Evolutionary conservation across 2,113 vertebrate species (phyloP), one percentile per base, ranked within the genome.

Genomic region (Nymphicus hollandicus): DNA sequence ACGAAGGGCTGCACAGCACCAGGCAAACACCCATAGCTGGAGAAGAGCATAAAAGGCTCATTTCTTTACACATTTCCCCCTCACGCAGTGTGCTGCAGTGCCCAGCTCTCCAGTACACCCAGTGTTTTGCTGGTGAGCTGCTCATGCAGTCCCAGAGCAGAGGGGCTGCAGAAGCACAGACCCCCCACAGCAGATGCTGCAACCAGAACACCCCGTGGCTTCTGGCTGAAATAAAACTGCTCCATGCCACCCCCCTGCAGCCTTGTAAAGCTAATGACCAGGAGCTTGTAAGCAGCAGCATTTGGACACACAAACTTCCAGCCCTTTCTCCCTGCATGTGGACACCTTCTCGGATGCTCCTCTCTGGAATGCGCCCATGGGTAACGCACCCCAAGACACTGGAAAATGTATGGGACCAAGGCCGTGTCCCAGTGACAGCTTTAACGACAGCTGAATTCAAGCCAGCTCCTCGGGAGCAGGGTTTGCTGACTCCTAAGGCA

Each of bases 381-480:
- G 8, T 13, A 61, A 61, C 0, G 1, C 79, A 61, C 14, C 35
- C 63, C 12, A 7, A 63, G 86, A n/a, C 0, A 0, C 1, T 2
- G 29, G 11, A 87, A 28, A 53, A 20, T 0, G 14, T 4, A 0
- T 1, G 3, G 28, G 44, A 74, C 22, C 25, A 9, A 5, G 25
- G 15, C 25, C 52, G 12, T 6, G 3, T 56, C 89, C 18, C 77
- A 24, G 0, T 0, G 1, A 39, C 20, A 46, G 53, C 58, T 90
- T 81, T 70, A 95, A 83, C 0, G 1, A 43, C 50, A 47, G 55
- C 78, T 78, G 65, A 74, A 27, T 9, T 20, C 61, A 46, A 46
- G 61, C 33, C 81, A 87, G 55, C 69, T 25, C 52, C 79, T 24
- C 0, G 1, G 14, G 33, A 88, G 73, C 19, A 9, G 44, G 35